Conservation (phyloP, 2,797 vertebrate species). For the Pyrocephalus nanus region DNA sequence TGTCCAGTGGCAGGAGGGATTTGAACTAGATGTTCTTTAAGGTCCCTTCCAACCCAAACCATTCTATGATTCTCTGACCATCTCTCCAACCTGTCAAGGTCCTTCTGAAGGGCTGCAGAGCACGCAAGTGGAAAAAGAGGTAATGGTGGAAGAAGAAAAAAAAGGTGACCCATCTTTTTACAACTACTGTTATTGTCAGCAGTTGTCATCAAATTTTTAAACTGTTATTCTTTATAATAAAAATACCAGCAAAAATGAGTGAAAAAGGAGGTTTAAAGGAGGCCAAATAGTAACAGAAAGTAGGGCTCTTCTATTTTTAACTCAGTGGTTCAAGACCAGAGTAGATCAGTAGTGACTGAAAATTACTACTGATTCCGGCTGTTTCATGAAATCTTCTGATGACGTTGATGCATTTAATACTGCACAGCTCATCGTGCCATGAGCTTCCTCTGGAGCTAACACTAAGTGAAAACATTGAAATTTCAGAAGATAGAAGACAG, state of each 20-base stretch:
- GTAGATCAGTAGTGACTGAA: neutral
- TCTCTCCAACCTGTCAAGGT: neutral
- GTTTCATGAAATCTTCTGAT: neutral
- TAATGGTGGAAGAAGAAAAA: neutral
- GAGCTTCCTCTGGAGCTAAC: neutral
- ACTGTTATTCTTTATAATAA: neutral
- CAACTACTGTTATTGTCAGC: neutral
- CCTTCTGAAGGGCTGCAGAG: neutral
- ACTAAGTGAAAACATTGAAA: neutral
- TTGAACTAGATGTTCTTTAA: neutral
- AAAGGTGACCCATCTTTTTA: neutral
- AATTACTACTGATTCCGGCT: neutral
- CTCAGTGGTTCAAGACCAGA: slow-evolving; percentile 8
- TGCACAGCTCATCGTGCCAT: neutral
- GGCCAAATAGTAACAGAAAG: neutral
- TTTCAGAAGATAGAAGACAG: neutral
- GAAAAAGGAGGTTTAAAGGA: neutral
- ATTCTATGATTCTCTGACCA: neutral
- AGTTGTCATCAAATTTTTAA: neutral
- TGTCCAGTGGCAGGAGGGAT: neutral
- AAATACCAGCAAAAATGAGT: neutral
- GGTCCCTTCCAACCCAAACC: neutral
- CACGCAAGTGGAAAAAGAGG: neutral
- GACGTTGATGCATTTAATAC: neutral
- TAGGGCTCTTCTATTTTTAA: neutral